Conservation (phyloP, 2,888 invertebrate genomes). For the Tiliacea citrago region DNA sequence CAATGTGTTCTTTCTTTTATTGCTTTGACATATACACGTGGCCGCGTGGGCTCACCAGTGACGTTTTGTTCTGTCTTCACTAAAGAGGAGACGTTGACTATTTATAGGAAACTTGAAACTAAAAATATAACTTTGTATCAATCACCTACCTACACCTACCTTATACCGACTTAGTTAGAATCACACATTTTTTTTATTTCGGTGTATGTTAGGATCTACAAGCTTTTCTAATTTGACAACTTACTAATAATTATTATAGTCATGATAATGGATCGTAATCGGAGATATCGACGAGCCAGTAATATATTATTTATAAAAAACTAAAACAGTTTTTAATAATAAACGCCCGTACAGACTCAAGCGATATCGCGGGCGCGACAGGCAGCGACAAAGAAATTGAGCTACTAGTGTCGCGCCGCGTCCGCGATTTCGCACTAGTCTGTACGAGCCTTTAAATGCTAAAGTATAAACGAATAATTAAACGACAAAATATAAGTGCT, state of each 20-base stretch:
- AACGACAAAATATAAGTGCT: too few relatives aligned
- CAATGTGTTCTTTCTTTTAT: slow-evolving; percentile 19
- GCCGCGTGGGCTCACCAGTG: slow-evolving; percentile 9
- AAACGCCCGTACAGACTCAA: too few relatives aligned
- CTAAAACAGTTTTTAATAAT: too few relatives aligned
- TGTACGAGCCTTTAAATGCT: too few relatives aligned
- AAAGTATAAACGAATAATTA: too few relatives aligned
- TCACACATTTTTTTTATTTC: not conserved
- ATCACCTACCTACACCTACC: slow-evolving; percentile 7
- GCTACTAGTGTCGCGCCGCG: too few relatives aligned
- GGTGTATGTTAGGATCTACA: not conserved
- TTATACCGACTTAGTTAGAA: not conserved
- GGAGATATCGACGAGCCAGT: not conserved
- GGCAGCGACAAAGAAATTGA: too few relatives aligned
- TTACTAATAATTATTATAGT: too few relatives aligned
- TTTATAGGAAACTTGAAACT: slow-evolving; percentile 28
- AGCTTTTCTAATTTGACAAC: not conserved
- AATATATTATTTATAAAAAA: too few relatives aligned
- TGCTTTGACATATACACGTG: slow-evolving; percentile 38
- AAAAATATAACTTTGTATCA: slow-evolving; percentile 28
- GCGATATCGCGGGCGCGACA: too few relatives aligned
- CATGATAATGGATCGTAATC: too few relatives aligned
- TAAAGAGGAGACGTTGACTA: slow-evolving; percentile 28
- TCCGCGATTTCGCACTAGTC: too few relatives aligned
- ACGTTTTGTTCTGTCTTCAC: slow-evolving; percentile 32